Percentiles rank a stretch among this genome's conserved stretches.
These are phyloP conservation scores for Pygoscelis antarcticus DNA, from an alignment of 2,113 vertebrate species.

Conservation along the genomic window DNA sequence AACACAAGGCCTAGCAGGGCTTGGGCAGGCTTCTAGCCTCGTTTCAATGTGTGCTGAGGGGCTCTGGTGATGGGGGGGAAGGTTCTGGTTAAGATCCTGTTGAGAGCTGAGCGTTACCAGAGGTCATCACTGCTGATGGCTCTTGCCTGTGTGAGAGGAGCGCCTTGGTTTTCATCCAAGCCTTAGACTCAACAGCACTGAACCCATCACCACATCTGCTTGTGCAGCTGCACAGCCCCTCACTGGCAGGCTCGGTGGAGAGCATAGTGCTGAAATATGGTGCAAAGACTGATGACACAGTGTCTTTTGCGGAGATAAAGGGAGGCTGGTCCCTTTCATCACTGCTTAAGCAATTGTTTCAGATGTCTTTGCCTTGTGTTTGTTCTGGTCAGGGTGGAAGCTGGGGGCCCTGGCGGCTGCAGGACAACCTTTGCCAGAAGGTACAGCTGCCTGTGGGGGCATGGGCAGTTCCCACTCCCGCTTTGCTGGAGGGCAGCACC, in stretches of 20 bases:
- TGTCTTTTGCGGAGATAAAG: constrained; percentile 37
- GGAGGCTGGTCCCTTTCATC: constrained; percentile 29
- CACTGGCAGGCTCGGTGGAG: background rate
- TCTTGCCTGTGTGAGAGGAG: background rate
- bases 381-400: background rate
- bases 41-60: fast-evolving
- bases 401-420: background rate
- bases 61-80: background rate
- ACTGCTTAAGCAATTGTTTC: constrained; percentile 2
- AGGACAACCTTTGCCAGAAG: background rate
- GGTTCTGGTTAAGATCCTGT: background rate
- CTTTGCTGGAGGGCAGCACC: background rate
- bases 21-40: background rate
- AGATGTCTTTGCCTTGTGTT: background rate
- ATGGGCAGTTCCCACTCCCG: background rate
- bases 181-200: background rate
- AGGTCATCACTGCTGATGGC: background rate
- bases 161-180: background rate
- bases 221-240: background rate
- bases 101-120: background rate
- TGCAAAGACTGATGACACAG: constrained; percentile 28
- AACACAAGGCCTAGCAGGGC: background rate
- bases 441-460: background rate
- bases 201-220: constrained; percentile 15
- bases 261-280: constrained; percentile 30